phyloP scores from a whole-genome alignment of 2,888 invertebrate genomes.

The Automeris io region DNA sequence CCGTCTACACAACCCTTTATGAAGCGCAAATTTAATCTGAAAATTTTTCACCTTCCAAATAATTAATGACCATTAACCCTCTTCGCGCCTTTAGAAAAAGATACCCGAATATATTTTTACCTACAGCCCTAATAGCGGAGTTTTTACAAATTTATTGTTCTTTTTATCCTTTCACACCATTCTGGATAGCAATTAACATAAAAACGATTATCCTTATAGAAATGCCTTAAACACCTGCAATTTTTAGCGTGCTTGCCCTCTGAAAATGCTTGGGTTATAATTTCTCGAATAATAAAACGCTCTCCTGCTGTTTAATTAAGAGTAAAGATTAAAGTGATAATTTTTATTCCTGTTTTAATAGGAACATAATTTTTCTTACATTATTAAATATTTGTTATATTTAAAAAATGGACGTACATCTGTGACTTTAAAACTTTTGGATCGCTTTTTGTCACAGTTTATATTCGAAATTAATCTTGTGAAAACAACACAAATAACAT shows the following conservation, averaged over 20 bases:
- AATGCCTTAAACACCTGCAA: slow-evolving; percentile 7
- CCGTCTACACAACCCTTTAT: not conserved
- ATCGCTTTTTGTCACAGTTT: no score
- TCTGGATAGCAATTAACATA: slow-evolving; percentile 32
- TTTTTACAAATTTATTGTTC: slow-evolving; percentile 19
- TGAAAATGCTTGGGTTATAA: not conserved
- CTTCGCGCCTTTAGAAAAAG: slow-evolving; percentile 18
- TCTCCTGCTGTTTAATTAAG: slow-evolving; percentile 17
- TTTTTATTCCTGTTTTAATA: slow-evolving; percentile 14
- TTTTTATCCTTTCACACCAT: slow-evolving; percentile 31
- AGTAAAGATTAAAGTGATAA: slow-evolving; percentile 17
- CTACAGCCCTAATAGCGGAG: slow-evolving; percentile 18
- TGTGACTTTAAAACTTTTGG: no score
- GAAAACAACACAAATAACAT: no score
- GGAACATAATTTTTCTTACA: not conserved
- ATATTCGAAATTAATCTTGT: no score
- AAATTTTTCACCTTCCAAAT: slow-evolving; percentile 12
- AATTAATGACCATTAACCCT: slow-evolving; percentile 22
- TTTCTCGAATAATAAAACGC: slow-evolving; percentile 12
- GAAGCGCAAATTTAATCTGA: not conserved
- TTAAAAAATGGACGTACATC: no score
- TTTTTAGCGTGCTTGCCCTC: not conserved
- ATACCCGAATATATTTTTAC: slow-evolving; percentile 22
- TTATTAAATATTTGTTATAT: no score
- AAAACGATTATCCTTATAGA: slow-evolving; percentile 24